Evolutionary conservation across 2,888 invertebrate species (phyloP).

Genomic region (Sussaba pulchella): DNA sequence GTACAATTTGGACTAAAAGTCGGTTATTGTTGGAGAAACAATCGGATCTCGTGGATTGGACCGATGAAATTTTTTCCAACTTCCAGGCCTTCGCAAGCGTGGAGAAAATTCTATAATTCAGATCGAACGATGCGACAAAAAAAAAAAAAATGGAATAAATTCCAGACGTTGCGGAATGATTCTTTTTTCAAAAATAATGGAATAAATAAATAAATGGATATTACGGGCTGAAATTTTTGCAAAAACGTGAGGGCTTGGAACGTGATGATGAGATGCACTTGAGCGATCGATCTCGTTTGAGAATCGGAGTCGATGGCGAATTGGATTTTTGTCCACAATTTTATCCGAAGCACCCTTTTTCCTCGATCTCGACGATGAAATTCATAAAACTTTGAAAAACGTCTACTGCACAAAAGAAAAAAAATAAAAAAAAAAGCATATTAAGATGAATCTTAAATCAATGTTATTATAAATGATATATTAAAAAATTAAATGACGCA

Average conservation of each 20-base stretch:
- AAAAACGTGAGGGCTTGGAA: conserved; percentile 45
- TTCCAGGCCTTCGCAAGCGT: too few species aligned
- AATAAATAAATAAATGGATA: conserved; percentile 39
- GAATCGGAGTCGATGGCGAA: conserved; percentile 44
- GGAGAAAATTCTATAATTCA: too few species aligned
- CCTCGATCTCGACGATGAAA: conserved; percentile 74
- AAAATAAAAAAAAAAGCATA: conserved; percentile 28
- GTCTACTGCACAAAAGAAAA: conserved; percentile 83
- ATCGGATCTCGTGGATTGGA: not conserved
- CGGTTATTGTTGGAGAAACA: not conserved
- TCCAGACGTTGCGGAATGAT: conserved; percentile 27
- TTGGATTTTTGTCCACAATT: conserved; percentile 78
- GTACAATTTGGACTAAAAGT: conserved; percentile 13
- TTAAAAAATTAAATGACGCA: conserved; percentile 75
- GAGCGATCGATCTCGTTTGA: conserved; percentile 50
- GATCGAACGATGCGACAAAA: too few species aligned
- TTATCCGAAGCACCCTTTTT: conserved; percentile 81
- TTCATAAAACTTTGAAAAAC: conserved; percentile 81
- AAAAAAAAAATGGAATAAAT: conserved; percentile 20
- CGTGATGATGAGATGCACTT: conserved; percentile 31
- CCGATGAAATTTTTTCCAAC: conserved; percentile 6
- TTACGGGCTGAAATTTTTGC: too few species aligned
- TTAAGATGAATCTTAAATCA: conserved; percentile 80
- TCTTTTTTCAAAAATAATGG: too few species aligned
- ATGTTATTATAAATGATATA: conserved; percentile 81